phyloP scores from a whole-genome alignment of 2,888 invertebrate species.

The Dolomedes plantarius region DNA sequence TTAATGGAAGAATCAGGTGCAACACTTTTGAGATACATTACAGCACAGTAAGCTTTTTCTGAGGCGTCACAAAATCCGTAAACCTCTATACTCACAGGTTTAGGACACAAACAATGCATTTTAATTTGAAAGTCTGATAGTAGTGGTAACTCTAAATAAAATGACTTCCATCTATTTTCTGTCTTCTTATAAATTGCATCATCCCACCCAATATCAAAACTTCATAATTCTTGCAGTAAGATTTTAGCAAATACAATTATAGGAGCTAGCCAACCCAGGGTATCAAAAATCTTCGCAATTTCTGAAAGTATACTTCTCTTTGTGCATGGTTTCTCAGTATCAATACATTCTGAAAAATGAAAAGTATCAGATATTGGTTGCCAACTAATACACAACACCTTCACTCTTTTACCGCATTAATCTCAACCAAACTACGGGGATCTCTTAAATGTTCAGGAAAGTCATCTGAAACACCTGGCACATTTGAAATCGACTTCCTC shows the following conservation, averaged over 20 bases:
- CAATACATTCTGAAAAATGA: background rate
- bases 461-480: background rate
- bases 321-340: background rate
- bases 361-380: background rate
- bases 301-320: constrained; percentile 13
- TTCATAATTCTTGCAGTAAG: constrained; percentile 4
- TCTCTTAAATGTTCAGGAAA: too few relatives aligned
- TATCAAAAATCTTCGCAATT: background rate
- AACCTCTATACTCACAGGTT: background rate
- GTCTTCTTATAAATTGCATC: background rate
- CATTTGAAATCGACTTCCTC: background rate
- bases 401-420: background rate
- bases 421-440: background rate
- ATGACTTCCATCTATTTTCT: background rate
- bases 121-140: background rate
- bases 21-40: background rate
- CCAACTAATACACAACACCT: background rate
- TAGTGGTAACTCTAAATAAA: background rate
- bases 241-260: background rate
- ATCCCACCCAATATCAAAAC: background rate
- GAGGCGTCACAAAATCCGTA: constrained; percentile 26
- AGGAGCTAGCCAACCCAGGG: background rate
- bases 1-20: background rate
- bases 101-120: background rate
- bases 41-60: background rate